A percentile compares a stretch with the other conserved stretches of the same genome.
Conservation (phyloP, 2,113 vertebrate genomes). For the Nettapus auritus region DNA sequence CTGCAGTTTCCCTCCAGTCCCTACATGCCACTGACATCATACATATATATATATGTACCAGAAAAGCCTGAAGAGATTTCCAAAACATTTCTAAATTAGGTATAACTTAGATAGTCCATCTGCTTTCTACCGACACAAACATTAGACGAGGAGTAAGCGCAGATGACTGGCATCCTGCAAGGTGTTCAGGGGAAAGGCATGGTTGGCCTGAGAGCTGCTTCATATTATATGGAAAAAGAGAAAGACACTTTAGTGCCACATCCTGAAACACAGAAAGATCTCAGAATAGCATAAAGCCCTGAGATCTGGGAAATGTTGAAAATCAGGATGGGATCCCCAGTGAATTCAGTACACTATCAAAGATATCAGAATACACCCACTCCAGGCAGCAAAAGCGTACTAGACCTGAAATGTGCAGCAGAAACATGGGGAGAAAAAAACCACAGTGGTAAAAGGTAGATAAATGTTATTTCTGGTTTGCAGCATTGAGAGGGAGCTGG, state of each 20-base stretch:
- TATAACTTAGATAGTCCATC: not conserved
- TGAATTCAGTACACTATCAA: not conserved
- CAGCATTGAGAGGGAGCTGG: not conserved
- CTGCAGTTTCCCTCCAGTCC: not conserved
- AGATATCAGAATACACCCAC: not conserved
- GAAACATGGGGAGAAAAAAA: not conserved
- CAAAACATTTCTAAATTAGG: no score
- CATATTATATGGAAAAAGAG: not conserved
- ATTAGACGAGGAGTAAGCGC: accelerated
- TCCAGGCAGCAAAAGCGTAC: not conserved
- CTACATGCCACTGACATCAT: not conserved
- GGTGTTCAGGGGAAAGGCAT: not conserved
- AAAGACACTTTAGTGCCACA: not conserved
- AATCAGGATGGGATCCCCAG: not conserved
- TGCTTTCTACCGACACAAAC: not conserved
- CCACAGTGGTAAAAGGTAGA: not conserved
- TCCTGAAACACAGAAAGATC: not conserved
- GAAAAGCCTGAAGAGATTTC: no score
- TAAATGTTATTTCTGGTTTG: not conserved
- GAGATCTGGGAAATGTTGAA: accelerated
- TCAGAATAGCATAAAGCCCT: not conserved
- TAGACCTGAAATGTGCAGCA: not conserved
- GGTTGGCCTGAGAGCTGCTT: not conserved
- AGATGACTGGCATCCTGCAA: not conserved
- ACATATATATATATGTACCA: not conserved